Conservation (phyloP, 2,113 vertebrate genomes). For the Tiliqua scincoides region DNA sequence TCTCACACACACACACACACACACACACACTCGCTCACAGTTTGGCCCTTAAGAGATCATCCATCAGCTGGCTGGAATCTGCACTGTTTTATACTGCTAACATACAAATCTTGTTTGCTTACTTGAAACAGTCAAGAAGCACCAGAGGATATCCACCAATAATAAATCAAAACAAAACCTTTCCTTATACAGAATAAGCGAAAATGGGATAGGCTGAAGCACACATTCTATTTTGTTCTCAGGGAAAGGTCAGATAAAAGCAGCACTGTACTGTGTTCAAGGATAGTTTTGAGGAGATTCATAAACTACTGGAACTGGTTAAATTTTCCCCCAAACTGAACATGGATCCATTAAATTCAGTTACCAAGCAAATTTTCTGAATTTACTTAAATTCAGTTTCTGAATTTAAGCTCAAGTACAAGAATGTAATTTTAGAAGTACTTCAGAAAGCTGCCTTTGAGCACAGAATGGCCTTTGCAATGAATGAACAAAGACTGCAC, state of each 20-base stretch:
- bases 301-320: neutral
- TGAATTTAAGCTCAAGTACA: no score
- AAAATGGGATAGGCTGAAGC: neutral
- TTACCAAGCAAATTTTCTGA: no score
- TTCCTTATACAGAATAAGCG: neutral
- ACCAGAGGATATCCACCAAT: neutral
- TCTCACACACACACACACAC: no score
- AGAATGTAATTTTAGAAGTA: neutral
- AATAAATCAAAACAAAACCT: constrained; percentile 1
- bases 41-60: neutral
- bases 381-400: no score
- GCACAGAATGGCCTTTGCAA: neutral
- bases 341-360: neutral
- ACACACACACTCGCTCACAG: no score
- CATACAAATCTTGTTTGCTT: neutral
- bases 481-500: neutral
- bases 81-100: fast-evolving
- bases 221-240: neutral
- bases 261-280: neutral
- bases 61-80: neutral
- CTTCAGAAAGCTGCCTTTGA: neutral
- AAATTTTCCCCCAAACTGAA: neutral
- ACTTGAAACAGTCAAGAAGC: neutral
- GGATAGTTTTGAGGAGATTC: neutral
- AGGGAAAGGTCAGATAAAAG: neutral